Percentiles rank a stretch among this genome's conserved stretches.
These are phyloP conservation scores for Nomada hirtipes DNA, from an alignment of 2,888 invertebrate genomes.

Conservation along the genomic window DNA sequence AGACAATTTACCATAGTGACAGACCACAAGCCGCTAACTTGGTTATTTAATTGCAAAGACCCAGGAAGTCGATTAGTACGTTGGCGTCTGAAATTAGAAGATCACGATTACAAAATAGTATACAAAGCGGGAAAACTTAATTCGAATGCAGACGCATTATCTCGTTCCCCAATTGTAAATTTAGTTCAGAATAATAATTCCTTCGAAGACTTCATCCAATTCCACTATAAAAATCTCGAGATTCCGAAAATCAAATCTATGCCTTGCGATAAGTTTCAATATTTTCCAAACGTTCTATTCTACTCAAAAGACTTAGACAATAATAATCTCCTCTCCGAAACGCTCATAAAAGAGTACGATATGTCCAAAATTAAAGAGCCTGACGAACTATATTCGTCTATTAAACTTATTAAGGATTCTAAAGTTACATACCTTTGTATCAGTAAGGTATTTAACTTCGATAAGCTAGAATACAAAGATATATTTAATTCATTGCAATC, in stretches of 20 bases:
- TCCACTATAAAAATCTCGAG: constrained; percentile 28
- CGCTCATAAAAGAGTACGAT: constrained; percentile 7
- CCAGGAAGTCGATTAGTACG: constrained; percentile 34
- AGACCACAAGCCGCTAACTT: constrained; percentile 34
- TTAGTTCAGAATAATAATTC: constrained; percentile 9
- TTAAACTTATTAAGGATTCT: constrained; percentile 15
- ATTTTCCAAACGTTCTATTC: constrained; percentile 29
- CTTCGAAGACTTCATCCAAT: constrained; percentile 17
- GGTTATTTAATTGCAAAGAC: constrained; percentile 44
- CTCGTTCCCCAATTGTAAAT: constrained; percentile 9
- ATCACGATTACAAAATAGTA: constrained; percentile 28
- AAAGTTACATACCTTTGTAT: constrained; percentile 11
- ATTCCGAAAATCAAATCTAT: constrained; percentile 28
- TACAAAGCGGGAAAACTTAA: constrained; percentile 20
- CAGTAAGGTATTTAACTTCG: not conserved
- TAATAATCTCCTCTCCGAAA: constrained; percentile 1
- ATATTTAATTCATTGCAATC: not conserved
- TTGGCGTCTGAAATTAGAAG: constrained; percentile 39
- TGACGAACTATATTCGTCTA: constrained; percentile 15
- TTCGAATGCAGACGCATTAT: constrained; percentile 12
- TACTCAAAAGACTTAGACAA: constrained; percentile 31
- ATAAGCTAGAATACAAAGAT: not conserved
- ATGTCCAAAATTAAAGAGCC: constrained; percentile 13
- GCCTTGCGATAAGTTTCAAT: constrained; percentile 12
- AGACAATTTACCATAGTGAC: constrained; percentile 22